Evolutionary conservation across 2,113 vertebrate genomes (phyloP).

Genomic region (Mesoclemmys tuberculata): DNA sequence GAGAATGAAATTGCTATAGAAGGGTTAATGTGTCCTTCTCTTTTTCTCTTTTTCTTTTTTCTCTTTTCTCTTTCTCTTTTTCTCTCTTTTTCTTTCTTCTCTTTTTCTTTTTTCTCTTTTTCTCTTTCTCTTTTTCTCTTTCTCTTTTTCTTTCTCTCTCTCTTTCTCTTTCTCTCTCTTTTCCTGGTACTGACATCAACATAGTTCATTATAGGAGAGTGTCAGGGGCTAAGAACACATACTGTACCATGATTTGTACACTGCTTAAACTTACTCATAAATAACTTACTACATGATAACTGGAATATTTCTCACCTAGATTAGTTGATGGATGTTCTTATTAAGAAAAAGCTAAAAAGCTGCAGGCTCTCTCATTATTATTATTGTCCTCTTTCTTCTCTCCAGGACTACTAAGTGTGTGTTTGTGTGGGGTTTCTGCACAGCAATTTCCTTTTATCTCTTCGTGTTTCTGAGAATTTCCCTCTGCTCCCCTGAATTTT

Average conservation of each 20-base stretch:
- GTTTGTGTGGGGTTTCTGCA: not conserved
- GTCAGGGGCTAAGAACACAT: not conserved
- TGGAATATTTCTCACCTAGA: not conserved
- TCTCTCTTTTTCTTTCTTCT: not conserved
- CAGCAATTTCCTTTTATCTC: not conserved
- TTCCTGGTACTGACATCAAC: not conserved
- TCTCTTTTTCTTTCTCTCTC: not conserved
- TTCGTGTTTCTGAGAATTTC: not conserved
- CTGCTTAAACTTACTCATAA: not conserved
- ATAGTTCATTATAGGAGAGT: not conserved
- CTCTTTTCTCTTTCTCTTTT: not conserved
- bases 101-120: not conserved
- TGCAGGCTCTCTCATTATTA: conserved; percentile 24
- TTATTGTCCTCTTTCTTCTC: not conserved
- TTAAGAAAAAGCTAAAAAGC: conserved; percentile 36
- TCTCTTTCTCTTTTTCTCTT: not conserved
- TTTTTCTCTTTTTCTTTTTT: not conserved
- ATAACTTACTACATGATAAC: not conserved
- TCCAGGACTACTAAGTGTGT: not conserved
- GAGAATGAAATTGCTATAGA: not conserved
- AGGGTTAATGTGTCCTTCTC: not conserved
- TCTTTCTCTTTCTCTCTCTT: not conserved
- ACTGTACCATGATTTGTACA: not conserved
- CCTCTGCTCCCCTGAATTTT: not conserved
- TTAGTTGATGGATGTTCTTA: conserved; percentile 23